These are phyloP conservation scores for Cliona cf. orientalis DNA, from an alignment of 37 sponge, comb jelly and placozoan species.

Conservation along the genomic window DNA sequence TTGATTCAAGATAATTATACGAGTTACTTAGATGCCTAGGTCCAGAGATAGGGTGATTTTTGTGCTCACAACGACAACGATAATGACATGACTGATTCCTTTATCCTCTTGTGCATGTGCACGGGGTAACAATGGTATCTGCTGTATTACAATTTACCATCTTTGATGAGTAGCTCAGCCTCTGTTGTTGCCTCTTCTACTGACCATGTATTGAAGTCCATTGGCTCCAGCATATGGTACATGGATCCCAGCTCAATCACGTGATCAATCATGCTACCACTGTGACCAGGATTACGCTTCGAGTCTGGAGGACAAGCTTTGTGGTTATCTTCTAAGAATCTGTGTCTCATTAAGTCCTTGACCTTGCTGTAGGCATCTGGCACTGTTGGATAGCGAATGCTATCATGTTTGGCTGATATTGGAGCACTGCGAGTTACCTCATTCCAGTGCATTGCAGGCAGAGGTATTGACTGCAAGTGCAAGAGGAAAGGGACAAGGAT, in stretches of 20 bases:
- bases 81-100: too few relatives aligned
- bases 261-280: constrained; percentile 4
- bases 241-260: constrained; percentile 21
- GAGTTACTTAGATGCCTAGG: too few relatives aligned
- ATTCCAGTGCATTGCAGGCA: too few relatives aligned
- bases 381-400: not conserved
- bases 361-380: not conserved
- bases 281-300: constrained; percentile 1
- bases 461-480: too few relatives aligned
- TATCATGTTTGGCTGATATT: not conserved
- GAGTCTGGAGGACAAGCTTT: constrained; percentile 12
- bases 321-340: not conserved
- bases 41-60: too few relatives aligned
- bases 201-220: not conserved
- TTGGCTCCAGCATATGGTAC: constrained; percentile 22
- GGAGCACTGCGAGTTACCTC: not conserved
- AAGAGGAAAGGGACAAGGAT: too few relatives aligned
- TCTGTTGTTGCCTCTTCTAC: not conserved
- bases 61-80: too few relatives aligned
- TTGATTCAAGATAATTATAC: too few relatives aligned
- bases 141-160: too few relatives aligned
- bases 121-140: too few relatives aligned
- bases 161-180: too few relatives aligned
- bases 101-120: too few relatives aligned
- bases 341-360: not conserved